Percentiles rank a stretch among this genome's conserved stretches.
Evolutionary conservation across 2,888 invertebrate species (phyloP).

Genomic region (Leptinotarsa peninsularis): DNA sequence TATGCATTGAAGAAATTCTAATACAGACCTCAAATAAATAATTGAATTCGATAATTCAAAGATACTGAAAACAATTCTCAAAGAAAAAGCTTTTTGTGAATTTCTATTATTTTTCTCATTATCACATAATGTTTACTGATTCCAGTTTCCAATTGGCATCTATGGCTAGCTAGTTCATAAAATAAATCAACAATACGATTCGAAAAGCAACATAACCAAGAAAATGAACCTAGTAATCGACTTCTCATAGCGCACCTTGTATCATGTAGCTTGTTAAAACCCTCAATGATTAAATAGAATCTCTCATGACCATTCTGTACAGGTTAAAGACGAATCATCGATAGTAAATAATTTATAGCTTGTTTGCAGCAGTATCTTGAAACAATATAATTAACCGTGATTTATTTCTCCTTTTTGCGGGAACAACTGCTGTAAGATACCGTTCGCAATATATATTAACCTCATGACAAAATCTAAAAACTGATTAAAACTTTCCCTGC

Average conservation of each 20-base stretch:
- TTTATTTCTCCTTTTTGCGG: slow-evolving; percentile 39
- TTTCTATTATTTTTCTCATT: no score
- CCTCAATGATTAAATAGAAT: slow-evolving; percentile 35
- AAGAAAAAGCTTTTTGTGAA: no score
- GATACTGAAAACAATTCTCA: no score
- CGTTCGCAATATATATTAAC: slow-evolving; percentile 45
- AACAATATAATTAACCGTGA: slow-evolving; percentile 49
- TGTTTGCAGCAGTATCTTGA: slow-evolving; percentile 43
- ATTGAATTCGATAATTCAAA: no score
- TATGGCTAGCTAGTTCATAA: no score
- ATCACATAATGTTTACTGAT: no score
- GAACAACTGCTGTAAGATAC: slow-evolving; percentile 43
- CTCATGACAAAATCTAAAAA: slow-evolving; percentile 47
- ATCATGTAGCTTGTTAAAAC: slow-evolving; percentile 26
- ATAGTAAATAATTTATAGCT: slow-evolving; percentile 47
- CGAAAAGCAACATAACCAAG: not conserved
- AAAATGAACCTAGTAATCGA: not conserved
- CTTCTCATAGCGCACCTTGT: not conserved
- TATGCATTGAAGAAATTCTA: no score
- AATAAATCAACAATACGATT: no score
- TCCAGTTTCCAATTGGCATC: no score
- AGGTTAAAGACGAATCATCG: slow-evolving; percentile 42
- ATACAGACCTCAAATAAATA: no score
- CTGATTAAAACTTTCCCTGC: slow-evolving; percentile 44
- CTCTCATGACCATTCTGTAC: slow-evolving; percentile 38